These are phyloP conservation scores for Drosophila erecta DNA, from an alignment of 1,140 invertebrate species.

Conservation along the genomic window DNA sequence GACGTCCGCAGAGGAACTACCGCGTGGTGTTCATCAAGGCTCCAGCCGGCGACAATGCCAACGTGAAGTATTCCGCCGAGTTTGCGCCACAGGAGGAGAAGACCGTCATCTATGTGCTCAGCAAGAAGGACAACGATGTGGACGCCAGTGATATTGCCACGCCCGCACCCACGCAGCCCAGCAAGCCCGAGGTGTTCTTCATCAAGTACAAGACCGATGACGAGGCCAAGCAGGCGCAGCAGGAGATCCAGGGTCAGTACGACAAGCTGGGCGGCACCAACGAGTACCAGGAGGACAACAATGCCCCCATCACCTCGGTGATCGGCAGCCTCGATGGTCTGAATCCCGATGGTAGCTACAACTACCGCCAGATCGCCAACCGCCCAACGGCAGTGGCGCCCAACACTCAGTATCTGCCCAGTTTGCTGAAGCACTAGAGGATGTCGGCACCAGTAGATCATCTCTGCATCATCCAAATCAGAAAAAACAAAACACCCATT, in stretches of 20 bases:
- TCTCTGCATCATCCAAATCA: not conserved
- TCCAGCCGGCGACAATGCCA: conserved; percentile 89
- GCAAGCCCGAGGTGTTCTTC: conserved; percentile 91
- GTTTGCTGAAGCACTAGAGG: conserved; percentile 58
- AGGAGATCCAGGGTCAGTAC: conserved; percentile 83
- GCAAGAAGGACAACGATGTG: conserved; percentile 89
- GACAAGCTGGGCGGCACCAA: conserved; percentile 81
- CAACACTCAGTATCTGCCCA: conserved; percentile 64
- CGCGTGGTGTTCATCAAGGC: conserved; percentile 95
- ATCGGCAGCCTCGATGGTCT: conserved; percentile 77
- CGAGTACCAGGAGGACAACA: conserved; percentile 78
- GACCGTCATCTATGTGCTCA: conserved; percentile 93
- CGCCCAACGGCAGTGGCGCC: conserved; percentile 20
- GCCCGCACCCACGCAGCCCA: conserved; percentile 89
- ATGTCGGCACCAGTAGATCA: not conserved
- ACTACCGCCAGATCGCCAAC: conserved; percentile 70
- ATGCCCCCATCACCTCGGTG: conserved; percentile 77
- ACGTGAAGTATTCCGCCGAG: conserved; percentile 78
- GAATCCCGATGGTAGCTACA: conserved; percentile 80
- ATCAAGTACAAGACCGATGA: conserved; percentile 90
- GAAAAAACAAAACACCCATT: conserved; percentile 13
- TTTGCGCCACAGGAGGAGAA: conserved; percentile 89
- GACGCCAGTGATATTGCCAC: conserved; percentile 90
- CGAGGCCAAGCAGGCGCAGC: conserved; percentile 83
- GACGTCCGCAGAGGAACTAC: conserved; percentile 91